Conservation (phyloP, 2,113 vertebrate species). For the Eretmochelys imbricata region DNA sequence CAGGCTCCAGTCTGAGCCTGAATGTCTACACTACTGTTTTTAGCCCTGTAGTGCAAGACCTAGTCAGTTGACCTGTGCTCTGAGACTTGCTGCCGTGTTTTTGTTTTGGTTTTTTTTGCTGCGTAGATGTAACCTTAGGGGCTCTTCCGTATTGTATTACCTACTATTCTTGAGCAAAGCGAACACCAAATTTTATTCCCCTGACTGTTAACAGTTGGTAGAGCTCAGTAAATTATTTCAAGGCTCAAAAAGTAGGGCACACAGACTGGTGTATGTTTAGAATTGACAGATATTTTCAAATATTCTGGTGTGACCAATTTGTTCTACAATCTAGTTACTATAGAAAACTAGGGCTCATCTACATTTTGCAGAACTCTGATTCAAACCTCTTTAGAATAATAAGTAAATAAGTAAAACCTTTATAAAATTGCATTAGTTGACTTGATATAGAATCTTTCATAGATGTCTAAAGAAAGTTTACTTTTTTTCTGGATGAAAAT, state of each 20-base stretch:
- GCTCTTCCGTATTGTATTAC: background rate
- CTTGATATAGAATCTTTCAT: background rate
- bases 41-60: too few relatives aligned
- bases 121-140: background rate
- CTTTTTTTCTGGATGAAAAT: background rate
- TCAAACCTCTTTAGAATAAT: background rate
- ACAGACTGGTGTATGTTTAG: background rate
- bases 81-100: too few relatives aligned
- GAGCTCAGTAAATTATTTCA: background rate
- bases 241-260: background rate
- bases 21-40: too few relatives aligned
- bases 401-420: background rate
- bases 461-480: background rate
- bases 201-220: background rate
- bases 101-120: too few relatives aligned
- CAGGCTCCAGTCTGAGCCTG: too few relatives aligned
- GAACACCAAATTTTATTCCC: background rate
- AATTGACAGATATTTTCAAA: background rate
- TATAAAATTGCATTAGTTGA: background rate
- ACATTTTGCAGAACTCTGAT: background rate
- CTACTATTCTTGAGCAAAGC: background rate
- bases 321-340: fast-evolving
- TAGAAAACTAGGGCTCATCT: background rate
- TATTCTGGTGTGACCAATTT: background rate
- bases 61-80: too few relatives aligned